Conservation (phyloP, 2,888 invertebrate genomes). For the Nomada fucata region DNA sequence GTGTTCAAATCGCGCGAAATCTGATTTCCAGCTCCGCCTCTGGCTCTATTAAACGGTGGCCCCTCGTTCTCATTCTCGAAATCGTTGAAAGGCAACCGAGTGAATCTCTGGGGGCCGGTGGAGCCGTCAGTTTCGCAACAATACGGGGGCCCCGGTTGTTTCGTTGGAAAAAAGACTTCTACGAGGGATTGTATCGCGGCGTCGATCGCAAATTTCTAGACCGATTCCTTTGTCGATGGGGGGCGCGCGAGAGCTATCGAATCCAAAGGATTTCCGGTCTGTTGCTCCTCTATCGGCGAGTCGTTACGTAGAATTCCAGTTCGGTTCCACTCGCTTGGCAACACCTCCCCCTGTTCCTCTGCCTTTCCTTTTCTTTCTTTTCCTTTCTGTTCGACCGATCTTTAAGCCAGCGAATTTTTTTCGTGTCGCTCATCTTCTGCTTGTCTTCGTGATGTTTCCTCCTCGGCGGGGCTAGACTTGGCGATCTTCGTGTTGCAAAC, state of each 20-base stretch:
- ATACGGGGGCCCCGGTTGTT: conserved; percentile 26
- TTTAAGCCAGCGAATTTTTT: conserved; percentile 18
- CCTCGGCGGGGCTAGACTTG: no score
- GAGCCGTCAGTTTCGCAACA: conserved; percentile 59
- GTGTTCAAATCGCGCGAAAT: conserved; percentile 33
- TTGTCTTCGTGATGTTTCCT: background rate
- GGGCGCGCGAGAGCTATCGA: conserved; percentile 66
- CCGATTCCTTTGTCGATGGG: conserved; percentile 68
- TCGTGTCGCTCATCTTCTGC: background rate
- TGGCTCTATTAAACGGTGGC: conserved; percentile 35
- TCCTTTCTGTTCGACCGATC: conserved; percentile 22
- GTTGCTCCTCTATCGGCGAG: conserved; percentile 63
- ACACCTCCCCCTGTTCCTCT: conserved; percentile 50
- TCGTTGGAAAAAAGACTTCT: conserved; percentile 37
- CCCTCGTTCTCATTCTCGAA: conserved; percentile 57
- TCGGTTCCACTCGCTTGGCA: conserved; percentile 76
- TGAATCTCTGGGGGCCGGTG: conserved; percentile 47
- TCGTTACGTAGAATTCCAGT: conserved; percentile 73
- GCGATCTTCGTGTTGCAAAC: no score
- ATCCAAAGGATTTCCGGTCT: conserved; percentile 72
- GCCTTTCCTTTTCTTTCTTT: conserved; percentile 24
- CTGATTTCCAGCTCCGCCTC: conserved; percentile 55
- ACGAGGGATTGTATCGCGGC: conserved; percentile 55
- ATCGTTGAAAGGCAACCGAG: conserved; percentile 57
- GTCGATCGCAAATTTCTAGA: conserved; percentile 67